These are phyloP conservation scores for Diadumene lineata DNA, from an alignment of 92 coral and sea anemone species.

Conservation along the genomic window DNA sequence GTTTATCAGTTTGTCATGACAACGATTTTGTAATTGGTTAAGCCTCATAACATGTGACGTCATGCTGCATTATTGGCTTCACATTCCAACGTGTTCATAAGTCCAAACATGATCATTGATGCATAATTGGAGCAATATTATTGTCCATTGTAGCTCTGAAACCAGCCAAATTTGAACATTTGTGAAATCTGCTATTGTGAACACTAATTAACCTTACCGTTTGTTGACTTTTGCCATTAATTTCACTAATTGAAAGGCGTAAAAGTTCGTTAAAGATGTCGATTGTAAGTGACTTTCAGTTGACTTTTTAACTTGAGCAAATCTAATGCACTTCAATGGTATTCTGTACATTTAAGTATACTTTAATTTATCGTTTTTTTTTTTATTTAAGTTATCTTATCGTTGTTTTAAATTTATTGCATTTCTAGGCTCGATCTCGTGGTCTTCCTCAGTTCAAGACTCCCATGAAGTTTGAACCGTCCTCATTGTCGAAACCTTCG, in stretches of 20 bases:
- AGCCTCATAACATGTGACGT: slow-evolving; percentile 9
- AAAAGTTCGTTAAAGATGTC: slow-evolving; percentile 9
- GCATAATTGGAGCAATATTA: slow-evolving; percentile 15
- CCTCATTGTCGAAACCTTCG: slow-evolving; percentile 74
- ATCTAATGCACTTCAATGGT: not conserved
- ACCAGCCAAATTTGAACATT: slow-evolving; percentile 7
- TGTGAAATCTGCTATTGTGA: not conserved
- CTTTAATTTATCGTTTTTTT: too few relatives aligned
- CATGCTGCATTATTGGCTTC: slow-evolving; percentile 14
- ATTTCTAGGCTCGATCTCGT: slow-evolving; percentile 22
- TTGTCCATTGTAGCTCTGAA: not conserved
- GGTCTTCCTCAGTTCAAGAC: slow-evolving; percentile 60
- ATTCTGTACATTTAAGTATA: too few relatives aligned
- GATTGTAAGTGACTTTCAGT: slow-evolving; percentile 18
- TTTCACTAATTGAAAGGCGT: not conserved
- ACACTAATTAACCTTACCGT: not conserved
- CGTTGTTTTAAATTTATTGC: not conserved
- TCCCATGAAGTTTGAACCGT: slow-evolving; percentile 86
- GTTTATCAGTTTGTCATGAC: slow-evolving; percentile 28
- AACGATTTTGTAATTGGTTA: slow-evolving; percentile 19
- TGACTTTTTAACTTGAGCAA: not conserved
- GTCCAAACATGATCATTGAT: not conserved
- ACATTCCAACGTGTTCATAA: slow-evolving; percentile 10
- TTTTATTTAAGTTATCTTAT: not conserved
- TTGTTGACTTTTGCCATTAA: not conserved